phyloP scores from a whole-genome alignment of 2,888 invertebrate genomes.

The Spatulosminthurus flaviceps region DNA sequence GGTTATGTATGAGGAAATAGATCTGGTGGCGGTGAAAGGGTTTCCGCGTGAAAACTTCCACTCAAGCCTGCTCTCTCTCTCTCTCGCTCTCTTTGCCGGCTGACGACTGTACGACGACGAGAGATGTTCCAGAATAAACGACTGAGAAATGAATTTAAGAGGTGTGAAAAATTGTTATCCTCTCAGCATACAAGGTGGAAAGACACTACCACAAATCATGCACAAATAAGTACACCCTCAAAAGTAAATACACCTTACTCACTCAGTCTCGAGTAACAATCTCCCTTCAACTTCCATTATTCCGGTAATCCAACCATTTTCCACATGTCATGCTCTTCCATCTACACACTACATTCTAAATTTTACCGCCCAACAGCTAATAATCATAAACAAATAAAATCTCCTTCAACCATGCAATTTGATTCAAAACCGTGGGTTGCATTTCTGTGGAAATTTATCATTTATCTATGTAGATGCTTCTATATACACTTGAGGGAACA shows the following conservation, averaged over 20 bases:
- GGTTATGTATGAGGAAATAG: conserved; percentile 57
- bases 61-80: conserved; percentile 39
- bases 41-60: conserved; percentile 53
- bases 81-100: conserved; percentile 2
- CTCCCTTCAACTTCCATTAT: conserved; percentile 26
- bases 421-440: too few species aligned
- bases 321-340: not conserved
- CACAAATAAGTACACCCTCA: conserved; percentile 49
- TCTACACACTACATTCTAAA: not conserved
- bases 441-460: too few species aligned
- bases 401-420: too few species aligned
- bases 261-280: conserved; percentile 5
- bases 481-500: too few species aligned
- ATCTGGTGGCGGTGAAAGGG: conserved; percentile 43
- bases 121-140: conserved; percentile 43
- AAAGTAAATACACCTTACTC: conserved; percentile 1
- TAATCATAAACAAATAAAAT: too few species aligned
- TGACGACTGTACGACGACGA: conserved; percentile 30
- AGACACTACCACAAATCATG: conserved; percentile 51
- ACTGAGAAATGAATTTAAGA: conserved; percentile 52
- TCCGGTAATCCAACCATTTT: not conserved
- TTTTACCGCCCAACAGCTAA: not conserved
- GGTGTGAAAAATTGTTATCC: conserved; percentile 56
- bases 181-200: conserved; percentile 41
- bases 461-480: too few species aligned